Evolutionary conservation across 2,113 vertebrate genomes (phyloP).

Genomic region (Percina caprodes): DNA sequence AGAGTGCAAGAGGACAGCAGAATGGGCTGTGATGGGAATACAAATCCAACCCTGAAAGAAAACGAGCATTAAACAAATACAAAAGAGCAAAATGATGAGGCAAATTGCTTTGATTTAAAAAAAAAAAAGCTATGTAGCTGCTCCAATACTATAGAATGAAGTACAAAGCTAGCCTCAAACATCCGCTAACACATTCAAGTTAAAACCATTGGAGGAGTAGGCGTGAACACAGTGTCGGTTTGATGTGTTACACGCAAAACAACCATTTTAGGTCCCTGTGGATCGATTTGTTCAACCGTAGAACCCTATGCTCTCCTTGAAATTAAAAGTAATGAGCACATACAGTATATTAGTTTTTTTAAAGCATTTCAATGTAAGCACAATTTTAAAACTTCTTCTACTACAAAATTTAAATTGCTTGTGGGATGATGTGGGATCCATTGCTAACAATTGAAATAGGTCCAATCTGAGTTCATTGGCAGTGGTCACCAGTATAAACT

Average conservation of each 20-base stretch:
- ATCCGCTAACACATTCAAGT: conserved; percentile 69
- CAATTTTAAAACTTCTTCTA: conserved; percentile 15
- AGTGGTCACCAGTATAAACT: conserved; percentile 42
- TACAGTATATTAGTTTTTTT: background rate
- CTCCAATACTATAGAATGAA: conserved; percentile 47
- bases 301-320: conserved; percentile 25
- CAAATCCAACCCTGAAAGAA: conserved; percentile 30
- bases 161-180: conserved; percentile 55
- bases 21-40: conserved; percentile 38
- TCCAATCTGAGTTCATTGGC: conserved; percentile 43
- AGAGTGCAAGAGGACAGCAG: conserved; percentile 3
- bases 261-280: conserved; percentile 34
- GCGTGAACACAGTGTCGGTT: conserved; percentile 32
- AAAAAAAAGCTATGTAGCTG: conserved; percentile 37
- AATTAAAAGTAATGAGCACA: conserved; percentile 31
- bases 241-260: conserved; percentile 62
- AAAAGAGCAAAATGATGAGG: conserved; percentile 62
- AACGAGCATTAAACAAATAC: conserved; percentile 16
- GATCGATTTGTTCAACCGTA: conserved; percentile 25
- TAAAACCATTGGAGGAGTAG: conserved; percentile 31
- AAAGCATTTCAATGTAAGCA: conserved; percentile 18
- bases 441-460: conserved; percentile 39
- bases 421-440: conserved; percentile 27
- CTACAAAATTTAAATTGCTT: background rate
- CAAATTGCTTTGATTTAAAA: conserved; percentile 37